phyloP scores from a whole-genome alignment of 2,888 invertebrate species.

The Cetonia aurata region DNA sequence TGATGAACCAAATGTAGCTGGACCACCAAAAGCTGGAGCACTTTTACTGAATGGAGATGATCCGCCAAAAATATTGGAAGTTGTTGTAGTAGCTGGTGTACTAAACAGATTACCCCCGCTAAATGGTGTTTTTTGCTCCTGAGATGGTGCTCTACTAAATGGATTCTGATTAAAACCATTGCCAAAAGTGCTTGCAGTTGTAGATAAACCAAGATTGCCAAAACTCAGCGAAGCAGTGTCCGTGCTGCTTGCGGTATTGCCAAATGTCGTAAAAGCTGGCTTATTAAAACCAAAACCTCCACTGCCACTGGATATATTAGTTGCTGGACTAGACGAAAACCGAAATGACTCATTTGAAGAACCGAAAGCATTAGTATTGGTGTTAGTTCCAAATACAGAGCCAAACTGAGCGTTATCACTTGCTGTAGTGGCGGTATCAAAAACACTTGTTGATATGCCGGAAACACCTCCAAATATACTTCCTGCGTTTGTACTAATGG shows the following conservation, averaged over 20 bases:
- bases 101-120: constrained; percentile 48
- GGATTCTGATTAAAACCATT: constrained; percentile 59
- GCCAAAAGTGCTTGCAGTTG: constrained; percentile 47
- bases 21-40: constrained; percentile 49
- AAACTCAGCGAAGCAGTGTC: constrained; percentile 45
- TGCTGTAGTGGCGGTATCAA: constrained; percentile 50
- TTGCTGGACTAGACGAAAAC: constrained; percentile 44
- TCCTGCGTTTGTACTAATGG: constrained; percentile 63
- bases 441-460: constrained; percentile 55
- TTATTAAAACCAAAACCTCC: constrained; percentile 35
- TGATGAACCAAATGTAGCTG: constrained; percentile 50
- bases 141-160: constrained; percentile 45
- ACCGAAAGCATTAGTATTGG: constrained; percentile 38
- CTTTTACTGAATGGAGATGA: constrained; percentile 38
- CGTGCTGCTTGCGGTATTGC: constrained; percentile 28
- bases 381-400: constrained; percentile 24
- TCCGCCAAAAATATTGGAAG: constrained; percentile 32
- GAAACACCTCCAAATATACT: constrained; percentile 51
- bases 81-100: constrained; percentile 32
- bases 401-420: constrained; percentile 15
- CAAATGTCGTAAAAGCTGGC: constrained; percentile 26
- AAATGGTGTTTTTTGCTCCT: constrained; percentile 47
- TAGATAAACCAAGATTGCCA: constrained; percentile 45
- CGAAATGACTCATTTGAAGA: constrained; percentile 48
- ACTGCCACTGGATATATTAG: constrained; percentile 39